Evolutionary conservation across 1,140 invertebrate species (phyloP).

Genomic region (Hydropsyche tenuis): DNA sequence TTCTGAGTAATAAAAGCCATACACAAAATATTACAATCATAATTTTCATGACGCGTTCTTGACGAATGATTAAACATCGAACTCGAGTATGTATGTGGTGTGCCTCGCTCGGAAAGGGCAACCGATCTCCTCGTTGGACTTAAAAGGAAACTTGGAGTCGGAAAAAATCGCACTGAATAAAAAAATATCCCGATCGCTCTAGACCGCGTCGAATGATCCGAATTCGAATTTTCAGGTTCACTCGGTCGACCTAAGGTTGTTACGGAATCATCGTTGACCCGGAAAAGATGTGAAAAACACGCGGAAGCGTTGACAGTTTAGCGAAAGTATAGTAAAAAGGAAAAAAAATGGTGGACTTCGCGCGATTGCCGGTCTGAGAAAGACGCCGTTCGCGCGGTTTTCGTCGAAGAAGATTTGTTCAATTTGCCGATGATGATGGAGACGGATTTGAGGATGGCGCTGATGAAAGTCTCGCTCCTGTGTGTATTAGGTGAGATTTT

Average conservation of each 20-base stretch:
- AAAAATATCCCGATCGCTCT: neutral
- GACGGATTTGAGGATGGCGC: neutral
- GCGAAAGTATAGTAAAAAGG: neutral
- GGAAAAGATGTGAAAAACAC: constrained; percentile 10
- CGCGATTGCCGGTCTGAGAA: constrained; percentile 25
- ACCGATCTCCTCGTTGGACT: constrained; percentile 17
- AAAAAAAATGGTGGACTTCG: constrained; percentile 13
- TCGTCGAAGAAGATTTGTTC: neutral
- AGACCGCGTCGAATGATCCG: neutral
- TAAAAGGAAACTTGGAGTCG: constrained; percentile 1
- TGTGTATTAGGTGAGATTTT: constrained; percentile 19
- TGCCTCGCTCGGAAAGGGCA: neutral
- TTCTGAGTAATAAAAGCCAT: too few relatives aligned
- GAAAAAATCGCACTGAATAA: constrained; percentile 1
- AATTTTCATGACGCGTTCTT: too few relatives aligned
- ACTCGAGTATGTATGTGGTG: neutral
- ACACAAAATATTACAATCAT: too few relatives aligned
- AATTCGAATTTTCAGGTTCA: neutral
- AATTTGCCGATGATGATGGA: constrained; percentile 6
- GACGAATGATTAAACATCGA: neutral
- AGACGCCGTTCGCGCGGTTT: too few relatives aligned
- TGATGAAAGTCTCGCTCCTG: constrained; percentile 9
- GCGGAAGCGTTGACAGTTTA: neutral
- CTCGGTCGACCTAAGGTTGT: neutral
- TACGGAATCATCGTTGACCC: neutral